Evolutionary conservation across 2,888 invertebrate genomes (phyloP).

Genomic region (Lasioglossum lativentre): DNA sequence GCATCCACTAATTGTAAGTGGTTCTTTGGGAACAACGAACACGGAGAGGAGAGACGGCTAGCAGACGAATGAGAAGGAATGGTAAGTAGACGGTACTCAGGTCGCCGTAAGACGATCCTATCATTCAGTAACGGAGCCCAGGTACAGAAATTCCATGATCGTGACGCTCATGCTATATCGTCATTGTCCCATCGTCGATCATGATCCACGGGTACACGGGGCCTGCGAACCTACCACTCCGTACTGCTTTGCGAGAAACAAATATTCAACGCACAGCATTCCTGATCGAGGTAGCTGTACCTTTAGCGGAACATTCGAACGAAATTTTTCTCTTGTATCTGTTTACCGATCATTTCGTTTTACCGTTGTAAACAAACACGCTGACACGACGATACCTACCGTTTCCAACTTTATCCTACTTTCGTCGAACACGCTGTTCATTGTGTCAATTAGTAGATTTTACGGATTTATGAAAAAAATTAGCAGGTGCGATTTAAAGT

Average conservation of each 20-base stretch:
- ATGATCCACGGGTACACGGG: slow-evolving; percentile 73
- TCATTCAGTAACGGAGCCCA: slow-evolving; percentile 82
- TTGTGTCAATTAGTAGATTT: too few relatives aligned
- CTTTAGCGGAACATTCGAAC: slow-evolving; percentile 60
- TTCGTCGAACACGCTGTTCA: too few relatives aligned
- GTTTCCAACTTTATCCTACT: neutral
- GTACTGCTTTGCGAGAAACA: slow-evolving; percentile 50
- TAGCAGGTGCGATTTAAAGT: too few relatives aligned
- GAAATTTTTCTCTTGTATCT: slow-evolving; percentile 6
- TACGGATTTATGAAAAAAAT: too few relatives aligned
- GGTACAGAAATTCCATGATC: slow-evolving; percentile 81
- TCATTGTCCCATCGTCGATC: slow-evolving; percentile 74
- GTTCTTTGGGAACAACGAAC: slow-evolving; percentile 54
- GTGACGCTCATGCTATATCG: slow-evolving; percentile 75
- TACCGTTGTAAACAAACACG: slow-evolving; percentile 7
- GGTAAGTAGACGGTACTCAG: slow-evolving; percentile 56
- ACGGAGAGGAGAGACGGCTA: neutral
- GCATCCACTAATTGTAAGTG: slow-evolving; percentile 70
- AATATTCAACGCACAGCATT: slow-evolving; percentile 55
- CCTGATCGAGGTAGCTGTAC: slow-evolving; percentile 60
- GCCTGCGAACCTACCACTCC: slow-evolving; percentile 43
- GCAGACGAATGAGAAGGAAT: slow-evolving; percentile 52
- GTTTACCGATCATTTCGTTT: neutral
- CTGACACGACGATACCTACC: neutral
- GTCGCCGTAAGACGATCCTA: slow-evolving; percentile 78